Evolutionary conservation across 2,113 vertebrate genomes (phyloP).

Genomic region (Gasterosteus aculeatus): DNA sequence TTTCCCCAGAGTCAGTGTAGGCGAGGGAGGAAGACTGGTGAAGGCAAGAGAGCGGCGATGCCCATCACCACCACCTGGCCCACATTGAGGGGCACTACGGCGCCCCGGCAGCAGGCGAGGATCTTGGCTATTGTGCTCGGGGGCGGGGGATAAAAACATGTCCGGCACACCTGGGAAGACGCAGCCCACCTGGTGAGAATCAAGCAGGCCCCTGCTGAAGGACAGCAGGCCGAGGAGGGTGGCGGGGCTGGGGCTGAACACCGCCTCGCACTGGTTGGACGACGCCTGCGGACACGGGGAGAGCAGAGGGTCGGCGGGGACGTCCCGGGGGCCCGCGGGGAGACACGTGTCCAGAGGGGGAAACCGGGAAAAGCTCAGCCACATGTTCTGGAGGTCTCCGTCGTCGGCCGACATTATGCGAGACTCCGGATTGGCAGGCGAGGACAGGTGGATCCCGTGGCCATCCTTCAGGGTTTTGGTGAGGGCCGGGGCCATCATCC

Average conservation of each 20-base stretch:
- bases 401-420: constrained; percentile 81
- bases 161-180: constrained; percentile 70
- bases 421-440: constrained; percentile 82
- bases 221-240: constrained; percentile 75
- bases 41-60: constrained; percentile 13
- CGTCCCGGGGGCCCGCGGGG: constrained; percentile 76
- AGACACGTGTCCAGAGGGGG: constrained; percentile 75
- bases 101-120: constrained; percentile 57
- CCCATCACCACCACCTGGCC: constrained; percentile 65
- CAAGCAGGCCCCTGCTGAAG: constrained; percentile 67
- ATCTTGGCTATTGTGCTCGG: constrained; percentile 78
- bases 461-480: constrained; percentile 86
- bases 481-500: constrained; percentile 88
- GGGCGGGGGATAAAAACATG: constrained; percentile 71
- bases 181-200: constrained; percentile 72
- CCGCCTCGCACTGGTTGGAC: constrained; percentile 77
- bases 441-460: constrained; percentile 86
- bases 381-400: constrained; percentile 79
- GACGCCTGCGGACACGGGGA: constrained; percentile 73
- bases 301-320: constrained; percentile 70
- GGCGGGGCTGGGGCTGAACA: constrained; percentile 80
- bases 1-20: constrained; percentile 73
- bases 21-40: constrained; percentile 44
- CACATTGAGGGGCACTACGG: constrained; percentile 23
- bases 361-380: constrained; percentile 82